Evolutionary conservation across 2,113 vertebrate genomes (phyloP).

Genomic region (Carassius gibelio): DNA sequence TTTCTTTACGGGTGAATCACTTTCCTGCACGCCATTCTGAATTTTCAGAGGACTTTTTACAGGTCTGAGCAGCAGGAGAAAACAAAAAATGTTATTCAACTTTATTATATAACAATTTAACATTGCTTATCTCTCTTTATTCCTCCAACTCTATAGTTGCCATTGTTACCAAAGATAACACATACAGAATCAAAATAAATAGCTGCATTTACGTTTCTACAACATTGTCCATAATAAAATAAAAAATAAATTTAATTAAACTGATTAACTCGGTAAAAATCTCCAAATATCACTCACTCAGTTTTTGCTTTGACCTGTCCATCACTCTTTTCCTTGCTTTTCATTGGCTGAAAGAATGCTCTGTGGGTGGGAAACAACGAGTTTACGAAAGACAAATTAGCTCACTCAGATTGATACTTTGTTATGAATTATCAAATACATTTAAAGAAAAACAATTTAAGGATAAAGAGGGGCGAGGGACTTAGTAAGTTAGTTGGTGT

Average conservation of each 20-base stretch:
- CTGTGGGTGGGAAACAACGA: conserved; percentile 60
- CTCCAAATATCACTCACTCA: conserved; percentile 54
- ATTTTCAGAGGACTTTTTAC: conserved; percentile 78
- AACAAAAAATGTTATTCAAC: neutral
- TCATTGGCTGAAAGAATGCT: conserved; percentile 85
- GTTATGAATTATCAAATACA: too few species aligned
- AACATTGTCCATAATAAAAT: neutral
- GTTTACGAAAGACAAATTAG: neutral
- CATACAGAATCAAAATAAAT: neutral
- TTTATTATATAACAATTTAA: neutral
- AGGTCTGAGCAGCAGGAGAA: conserved; percentile 46
- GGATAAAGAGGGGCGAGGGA: neutral
- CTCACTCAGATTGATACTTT: too few species aligned
- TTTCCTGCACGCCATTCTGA: conserved; percentile 72
- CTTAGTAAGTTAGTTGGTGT: neutral
- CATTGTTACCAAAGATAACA: neutral
- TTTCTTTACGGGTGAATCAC: conserved; percentile 77
- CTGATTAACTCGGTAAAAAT: too few species aligned
- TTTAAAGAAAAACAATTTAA: neutral
- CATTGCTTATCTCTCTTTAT: neutral
- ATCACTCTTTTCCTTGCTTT: conserved; percentile 67
- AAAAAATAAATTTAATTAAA: neutral
- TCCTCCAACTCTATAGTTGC: neutral
- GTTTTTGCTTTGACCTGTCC: conserved; percentile 53
- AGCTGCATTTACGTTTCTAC: neutral